Evolutionary conservation across 2,113 vertebrate species (phyloP).

Genomic region (Muntiacus reevesi): DNA sequence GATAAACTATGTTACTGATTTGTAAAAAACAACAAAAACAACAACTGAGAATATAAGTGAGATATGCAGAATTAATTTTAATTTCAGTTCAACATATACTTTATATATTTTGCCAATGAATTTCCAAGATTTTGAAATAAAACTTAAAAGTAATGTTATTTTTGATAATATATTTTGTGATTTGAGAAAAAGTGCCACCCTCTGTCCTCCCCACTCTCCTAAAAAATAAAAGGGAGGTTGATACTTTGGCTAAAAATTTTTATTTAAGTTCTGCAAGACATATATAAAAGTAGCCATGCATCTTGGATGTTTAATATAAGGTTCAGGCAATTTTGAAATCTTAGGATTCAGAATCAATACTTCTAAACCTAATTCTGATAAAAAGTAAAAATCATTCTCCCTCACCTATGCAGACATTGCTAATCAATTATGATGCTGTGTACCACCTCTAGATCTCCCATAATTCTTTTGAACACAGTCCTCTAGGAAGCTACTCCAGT

Average conservation of each 20-base stretch:
- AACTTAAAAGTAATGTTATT: background rate
- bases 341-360: background rate
- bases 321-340: background rate
- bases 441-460: background rate
- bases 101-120: background rate
- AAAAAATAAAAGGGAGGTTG: background rate
- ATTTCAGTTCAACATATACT: background rate
- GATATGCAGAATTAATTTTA: background rate
- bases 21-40: background rate
- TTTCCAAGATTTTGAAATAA: background rate
- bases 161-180: background rate
- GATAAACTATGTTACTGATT: background rate
- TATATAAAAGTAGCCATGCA: background rate
- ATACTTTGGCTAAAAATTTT: background rate
- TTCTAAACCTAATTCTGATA: background rate
- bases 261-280: background rate
- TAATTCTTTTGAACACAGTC: background rate
- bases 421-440: background rate
- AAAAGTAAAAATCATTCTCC: background rate
- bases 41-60: background rate
- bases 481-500: background rate
- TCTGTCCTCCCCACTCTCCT: accelerated
- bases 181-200: background rate
- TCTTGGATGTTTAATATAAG: background rate
- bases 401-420: background rate